Base-by-base conservation (phyloP, 2,888 invertebrate genomes). In the Omphaloscelis lunosa region DNA sequence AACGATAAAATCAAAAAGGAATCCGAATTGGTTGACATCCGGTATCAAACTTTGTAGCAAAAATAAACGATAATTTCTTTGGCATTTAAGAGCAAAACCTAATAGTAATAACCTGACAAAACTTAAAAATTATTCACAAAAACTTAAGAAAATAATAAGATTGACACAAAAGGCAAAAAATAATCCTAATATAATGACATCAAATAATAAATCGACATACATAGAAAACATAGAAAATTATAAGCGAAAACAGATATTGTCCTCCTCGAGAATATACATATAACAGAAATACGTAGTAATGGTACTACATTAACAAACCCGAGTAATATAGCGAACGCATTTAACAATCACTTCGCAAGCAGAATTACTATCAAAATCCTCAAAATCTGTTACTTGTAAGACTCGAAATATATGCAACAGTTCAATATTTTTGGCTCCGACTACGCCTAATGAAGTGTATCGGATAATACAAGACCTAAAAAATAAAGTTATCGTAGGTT, bases 401-500 rank as follows among this genome's bases (percentile, higher is more conserved):
- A 51, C 51, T 51, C 7, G 6, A 51, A 63, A 63, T 41, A 15
- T 39, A 63, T 63, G 39, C 15, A 15, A 15, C 3, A 39, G 23
- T 15, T 63, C 41, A 41, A 63, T 63, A 2, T 72, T 72, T 27
- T 20, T 72, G 39, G 27, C 72, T 15, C 72, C 45, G 17, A 72
- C 63, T 72, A 63, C 56, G 41, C 72, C 53, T 23, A 27, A 56
- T 72, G 72, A 56, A 63, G 23, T 72, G 8, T 17, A 20, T 9
- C n/a, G 53, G n/a, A n/a, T n/a, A n/a, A n/a, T n/a, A n/a, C n/a
- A 63, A 15, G 17, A 27, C 20, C 20, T 69, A 59, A 58, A 58
- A 69, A 69, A 58, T 69, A 69, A 69, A 59, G 69, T 59, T 69
- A 69, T 41, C 11, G 69, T 69, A 23, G 27, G 45, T 8, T 69